A percentile compares a stretch with the other conserved stretches of the same genome.
Conservation (phyloP, 2,888 invertebrate genomes). For the Pheosia tremula region DNA sequence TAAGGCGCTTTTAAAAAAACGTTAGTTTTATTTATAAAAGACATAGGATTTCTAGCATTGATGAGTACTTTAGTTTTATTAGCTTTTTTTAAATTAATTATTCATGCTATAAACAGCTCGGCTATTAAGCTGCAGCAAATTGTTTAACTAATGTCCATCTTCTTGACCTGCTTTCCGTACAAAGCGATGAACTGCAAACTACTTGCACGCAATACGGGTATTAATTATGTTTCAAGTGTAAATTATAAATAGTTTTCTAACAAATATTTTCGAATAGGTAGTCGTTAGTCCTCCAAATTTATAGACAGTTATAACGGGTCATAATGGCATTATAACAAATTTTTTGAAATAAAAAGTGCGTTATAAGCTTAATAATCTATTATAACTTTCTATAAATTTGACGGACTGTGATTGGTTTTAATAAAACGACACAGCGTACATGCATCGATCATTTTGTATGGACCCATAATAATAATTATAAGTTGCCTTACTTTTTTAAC, state of each 20-base stretch:
- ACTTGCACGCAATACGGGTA: constrained; percentile 34
- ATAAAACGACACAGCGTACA: no score
- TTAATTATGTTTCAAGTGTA: constrained; percentile 31
- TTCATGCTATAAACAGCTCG: constrained; percentile 2
- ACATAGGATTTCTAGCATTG: no score
- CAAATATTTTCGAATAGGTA: constrained; percentile 14
- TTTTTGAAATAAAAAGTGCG: no score
- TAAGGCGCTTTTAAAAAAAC: neutral
- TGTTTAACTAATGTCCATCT: constrained; percentile 36
- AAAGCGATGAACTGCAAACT: constrained; percentile 21
- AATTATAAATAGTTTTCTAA: constrained; percentile 32
- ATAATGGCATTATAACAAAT: no score
- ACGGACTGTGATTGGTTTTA: no score
- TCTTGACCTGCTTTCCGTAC: constrained; percentile 31
- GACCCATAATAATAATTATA: no score
- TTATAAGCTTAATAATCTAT: no score
- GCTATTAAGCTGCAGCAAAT: constrained; percentile 24
- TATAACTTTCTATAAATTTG: no score
- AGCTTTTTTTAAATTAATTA: neutral
- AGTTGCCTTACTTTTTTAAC: no score
- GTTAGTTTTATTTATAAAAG: neutral
- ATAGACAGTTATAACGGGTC: no score
- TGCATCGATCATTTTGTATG: no score
- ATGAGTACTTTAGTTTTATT: neutral
- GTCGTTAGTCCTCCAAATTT: no score